Evolutionary conservation across 2,888 invertebrate species (phyloP).

Genomic region (Trachelus tabidus): DNA sequence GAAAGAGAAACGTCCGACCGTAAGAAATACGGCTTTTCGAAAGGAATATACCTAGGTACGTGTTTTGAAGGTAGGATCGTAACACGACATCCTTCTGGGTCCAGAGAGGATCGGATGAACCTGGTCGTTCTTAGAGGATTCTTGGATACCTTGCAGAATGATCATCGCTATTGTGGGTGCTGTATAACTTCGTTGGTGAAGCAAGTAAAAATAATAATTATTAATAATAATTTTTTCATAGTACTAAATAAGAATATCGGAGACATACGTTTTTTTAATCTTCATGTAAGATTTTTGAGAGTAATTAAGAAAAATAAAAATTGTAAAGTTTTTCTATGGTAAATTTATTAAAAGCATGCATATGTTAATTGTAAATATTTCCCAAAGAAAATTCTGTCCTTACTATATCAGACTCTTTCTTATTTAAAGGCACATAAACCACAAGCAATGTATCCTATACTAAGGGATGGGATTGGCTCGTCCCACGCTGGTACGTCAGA

Average conservation of each 20-base stretch:
- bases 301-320: not conserved
- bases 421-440: not conserved
- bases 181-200: too few relatives aligned
- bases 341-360: not conserved
- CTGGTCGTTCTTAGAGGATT: not conserved
- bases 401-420: not conserved
- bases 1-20: not conserved
- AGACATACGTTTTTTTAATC: not conserved
- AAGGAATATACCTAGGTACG: not conserved
- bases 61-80: not conserved
- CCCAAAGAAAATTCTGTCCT: not conserved
- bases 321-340: not conserved
- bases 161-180: not conserved
- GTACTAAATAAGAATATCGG: not conserved
- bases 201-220: too few relatives aligned
- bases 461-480: not conserved
- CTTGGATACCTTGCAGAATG: not conserved
- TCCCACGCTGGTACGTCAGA: not conserved
- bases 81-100: not conserved
- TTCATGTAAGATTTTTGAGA: not conserved
- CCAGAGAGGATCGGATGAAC: not conserved
- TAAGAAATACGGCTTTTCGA: conserved; percentile 6
- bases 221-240: not conserved
- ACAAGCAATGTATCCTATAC: not conserved
- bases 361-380: not conserved